Base-by-base conservation (phyloP, 1,140 invertebrate species). In the Calephelis nemesis region DNA sequence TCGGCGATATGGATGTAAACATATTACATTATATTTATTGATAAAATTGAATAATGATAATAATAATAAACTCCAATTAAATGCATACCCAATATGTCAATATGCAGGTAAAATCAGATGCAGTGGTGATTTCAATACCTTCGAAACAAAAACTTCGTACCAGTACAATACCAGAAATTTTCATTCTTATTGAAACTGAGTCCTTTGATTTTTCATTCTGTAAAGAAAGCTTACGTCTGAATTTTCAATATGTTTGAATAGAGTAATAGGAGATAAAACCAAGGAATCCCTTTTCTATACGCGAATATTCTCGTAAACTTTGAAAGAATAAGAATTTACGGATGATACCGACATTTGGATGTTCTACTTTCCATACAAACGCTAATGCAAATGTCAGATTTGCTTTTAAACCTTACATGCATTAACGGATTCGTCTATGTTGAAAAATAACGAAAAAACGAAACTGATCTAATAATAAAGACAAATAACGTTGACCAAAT, bases 301-400 rank as follows among this genome's bases (percentile, higher is more conserved):
- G 54, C 48, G 68, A 65, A 65, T 65, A 58, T 58, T 58, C 52
- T 58, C 52, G 52, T 58, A 58, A 58, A 66, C 49, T 52, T 66
- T 58, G 49, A 65, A 65, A 45, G 42, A 15, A 54, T 63, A 63
- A 58, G 52, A 58, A 47, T 63, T 47, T 47, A 47, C 62, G 62
- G 62, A 12, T 47, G 62, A 48, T 13, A 68, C 65, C 73, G 71
- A 72, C 75, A 74, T 74, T 74, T 70, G 65, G 70, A 72, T 68
- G 72, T 76, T 71, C 75, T 68, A 70, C 69, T 74, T 76, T 74
- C 72, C 73, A 76, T 76, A 74, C 68, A 72, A 76, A 76, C 69
- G 65, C 62, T 58, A 69, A 72, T 74, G 75, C 75, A 76, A 76
- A 76, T 76, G 70, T 70, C 72, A 68, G 67, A 65, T 65, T 69